phyloP scores from a whole-genome alignment of 1,140 invertebrate species.

The Rhynchophorus ferrugineus region DNA sequence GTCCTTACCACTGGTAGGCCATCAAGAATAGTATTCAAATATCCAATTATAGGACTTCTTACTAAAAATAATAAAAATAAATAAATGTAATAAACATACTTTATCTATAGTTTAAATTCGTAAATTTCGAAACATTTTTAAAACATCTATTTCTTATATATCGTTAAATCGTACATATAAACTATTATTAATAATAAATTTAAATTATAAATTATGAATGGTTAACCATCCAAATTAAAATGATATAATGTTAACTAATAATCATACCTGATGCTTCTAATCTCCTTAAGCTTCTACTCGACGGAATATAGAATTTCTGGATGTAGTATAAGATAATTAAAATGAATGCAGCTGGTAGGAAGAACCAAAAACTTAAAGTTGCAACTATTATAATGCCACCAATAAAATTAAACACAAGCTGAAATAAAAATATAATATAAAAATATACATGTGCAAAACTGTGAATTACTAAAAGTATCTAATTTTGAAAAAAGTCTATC shows the following conservation, averaged over 20 bases:
- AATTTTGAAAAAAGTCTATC: no score
- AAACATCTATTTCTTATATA: no score
- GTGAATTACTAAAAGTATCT: no score
- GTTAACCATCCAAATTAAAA: no score
- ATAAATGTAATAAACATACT: slow-evolving; percentile 46
- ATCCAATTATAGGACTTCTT: slow-evolving; percentile 60
- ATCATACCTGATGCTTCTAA: slow-evolving; percentile 54
- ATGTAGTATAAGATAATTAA: slow-evolving; percentile 47
- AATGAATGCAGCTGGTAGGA: slow-evolving; percentile 43
- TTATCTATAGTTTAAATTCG: no score
- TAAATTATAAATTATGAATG: no score
- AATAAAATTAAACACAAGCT: slow-evolving; percentile 14
- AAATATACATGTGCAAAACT: no score
- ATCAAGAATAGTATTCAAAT: slow-evolving; percentile 58
- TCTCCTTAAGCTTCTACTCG: slow-evolving; percentile 56
- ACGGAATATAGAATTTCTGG: slow-evolving; percentile 50
- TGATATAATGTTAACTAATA: no score
- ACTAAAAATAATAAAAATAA: slow-evolving; percentile 14
- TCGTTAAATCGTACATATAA: no score
- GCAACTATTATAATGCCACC: slow-evolving; percentile 21
- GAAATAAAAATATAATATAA: slow-evolving; percentile 10
- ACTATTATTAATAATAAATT: no score
- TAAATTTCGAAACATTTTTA: no score
- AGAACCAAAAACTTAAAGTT: slow-evolving; percentile 16
- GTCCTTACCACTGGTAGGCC: slow-evolving; percentile 60